These are phyloP conservation scores for Cydia amplana DNA, from an alignment of 1,140 invertebrate genomes.

Conservation along the genomic window DNA sequence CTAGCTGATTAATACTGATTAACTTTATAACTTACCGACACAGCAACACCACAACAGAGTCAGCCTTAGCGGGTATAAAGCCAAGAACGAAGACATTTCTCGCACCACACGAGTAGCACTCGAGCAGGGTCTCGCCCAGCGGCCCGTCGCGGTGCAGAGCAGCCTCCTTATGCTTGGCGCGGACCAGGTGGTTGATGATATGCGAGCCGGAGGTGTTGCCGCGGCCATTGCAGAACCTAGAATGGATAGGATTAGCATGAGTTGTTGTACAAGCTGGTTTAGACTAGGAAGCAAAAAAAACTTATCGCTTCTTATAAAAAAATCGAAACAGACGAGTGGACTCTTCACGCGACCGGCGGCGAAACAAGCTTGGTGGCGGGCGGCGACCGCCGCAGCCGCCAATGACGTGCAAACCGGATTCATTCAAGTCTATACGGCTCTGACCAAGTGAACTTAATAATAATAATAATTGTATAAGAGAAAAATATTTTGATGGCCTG, in stretches of 20 bases:
- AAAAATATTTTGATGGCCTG: too few species aligned
- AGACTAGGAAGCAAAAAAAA: too few species aligned
- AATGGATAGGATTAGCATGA: background rate
- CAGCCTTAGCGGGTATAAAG: slow-evolving; percentile 99
- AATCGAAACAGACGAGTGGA: too few species aligned
- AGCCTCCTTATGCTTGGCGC: slow-evolving; percentile 99
- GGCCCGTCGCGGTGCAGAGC: slow-evolving; percentile 98
- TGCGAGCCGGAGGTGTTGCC: slow-evolving; percentile 99
- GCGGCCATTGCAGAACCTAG: slow-evolving; percentile 96
- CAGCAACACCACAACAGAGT: slow-evolving; percentile 98
- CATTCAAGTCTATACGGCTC: too few species aligned
- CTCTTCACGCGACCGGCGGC: too few species aligned
- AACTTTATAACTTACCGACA: slow-evolving; percentile 83
- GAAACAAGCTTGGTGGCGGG: too few species aligned
- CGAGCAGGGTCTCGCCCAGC: slow-evolving; percentile 97
- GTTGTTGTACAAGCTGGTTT: too few species aligned
- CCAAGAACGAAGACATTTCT: slow-evolving; percentile 98
- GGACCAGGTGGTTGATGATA: slow-evolving; percentile 98
- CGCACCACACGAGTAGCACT: slow-evolving; percentile 99
- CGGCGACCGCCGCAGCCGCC: too few species aligned
- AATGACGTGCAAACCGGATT: too few species aligned
- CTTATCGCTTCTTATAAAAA: too few species aligned
- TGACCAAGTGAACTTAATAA: too few species aligned
- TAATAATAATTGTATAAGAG: too few species aligned
- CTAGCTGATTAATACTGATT: background rate